Conservation (phyloP, 2,797 vertebrate genomes). For the Parambassis ranga region DNA sequence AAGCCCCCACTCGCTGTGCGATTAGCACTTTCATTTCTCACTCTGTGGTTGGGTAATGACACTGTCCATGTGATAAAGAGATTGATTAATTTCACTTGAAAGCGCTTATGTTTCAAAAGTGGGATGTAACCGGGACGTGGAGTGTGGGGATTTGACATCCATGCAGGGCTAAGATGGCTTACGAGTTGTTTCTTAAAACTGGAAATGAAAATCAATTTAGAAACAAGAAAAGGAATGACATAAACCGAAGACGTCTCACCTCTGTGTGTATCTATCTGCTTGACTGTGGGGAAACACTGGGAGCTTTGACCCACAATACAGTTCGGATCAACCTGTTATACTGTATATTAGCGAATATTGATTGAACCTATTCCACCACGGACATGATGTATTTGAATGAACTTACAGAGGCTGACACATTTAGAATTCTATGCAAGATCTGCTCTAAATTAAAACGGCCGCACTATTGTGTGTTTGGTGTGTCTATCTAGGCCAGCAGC, state of each 20-base stretch:
- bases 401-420: constrained; percentile 30
- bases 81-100: constrained; percentile 97
- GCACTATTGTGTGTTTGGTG: constrained; percentile 52
- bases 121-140: constrained; percentile 75
- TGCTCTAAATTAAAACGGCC: constrained; percentile 57
- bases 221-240: constrained; percentile 43
- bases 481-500: constrained; percentile 65
- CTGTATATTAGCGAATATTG: constrained; percentile 22
- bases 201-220: constrained; percentile 53
- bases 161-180: constrained; percentile 50
- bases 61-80: constrained; percentile 90
- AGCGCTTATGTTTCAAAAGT: constrained; percentile 88
- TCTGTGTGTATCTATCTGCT: constrained; percentile 28
- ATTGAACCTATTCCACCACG: constrained; percentile 2
- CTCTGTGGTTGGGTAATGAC: constrained; percentile 92
- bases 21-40: constrained; percentile 93
- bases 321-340: too few species aligned
- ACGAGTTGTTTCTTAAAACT: constrained; percentile 61
- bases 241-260: constrained; percentile 16
- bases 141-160: constrained; percentile 61
- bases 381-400: constrained; percentile 31
- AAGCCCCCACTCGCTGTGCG: constrained; percentile 79
- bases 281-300: not conserved
- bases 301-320: too few species aligned
- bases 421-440: constrained; percentile 37